A percentile compares a stretch with the other conserved stretches of the same genome.
Conservation (phyloP, 2,888 invertebrate species). For the Odontocerum albicorne region DNA sequence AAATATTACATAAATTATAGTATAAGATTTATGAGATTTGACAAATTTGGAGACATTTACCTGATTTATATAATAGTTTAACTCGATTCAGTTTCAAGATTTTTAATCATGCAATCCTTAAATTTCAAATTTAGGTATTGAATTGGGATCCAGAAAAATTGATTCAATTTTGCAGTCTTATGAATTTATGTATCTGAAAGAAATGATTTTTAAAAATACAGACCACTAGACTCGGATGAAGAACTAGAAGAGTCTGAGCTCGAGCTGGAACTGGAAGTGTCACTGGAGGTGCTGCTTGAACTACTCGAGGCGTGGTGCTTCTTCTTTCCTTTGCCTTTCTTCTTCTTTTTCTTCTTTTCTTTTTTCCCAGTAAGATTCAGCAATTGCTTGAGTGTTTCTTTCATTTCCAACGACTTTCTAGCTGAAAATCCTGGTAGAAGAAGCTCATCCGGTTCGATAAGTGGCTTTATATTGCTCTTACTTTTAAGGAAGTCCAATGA, state of each 20-base stretch:
- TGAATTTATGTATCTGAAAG: no score
- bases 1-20: no score
- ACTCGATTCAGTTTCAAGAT: no score
- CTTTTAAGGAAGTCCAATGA: conserved; percentile 80
- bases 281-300: conserved; percentile 67
- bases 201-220: no score
- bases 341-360: conserved; percentile 63
- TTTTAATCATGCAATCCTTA: no score
- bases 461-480: conserved; percentile 62
- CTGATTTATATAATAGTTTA: no score
- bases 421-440: conserved; percentile 61
- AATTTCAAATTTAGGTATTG: no score
- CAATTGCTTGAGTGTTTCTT: conserved; percentile 66
- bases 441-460: conserved; percentile 65
- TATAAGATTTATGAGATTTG: no score
- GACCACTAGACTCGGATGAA: conserved; percentile 59
- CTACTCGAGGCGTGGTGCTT: conserved; percentile 67
- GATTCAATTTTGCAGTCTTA: no score
- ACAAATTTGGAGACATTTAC: no score
- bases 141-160: no score
- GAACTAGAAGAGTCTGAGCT: conserved; percentile 60
- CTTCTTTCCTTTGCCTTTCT: conserved; percentile 64
- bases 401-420: conserved; percentile 62
- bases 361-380: conserved; percentile 62
- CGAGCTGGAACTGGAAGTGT: conserved; percentile 68